A percentile compares a stretch with the other conserved stretches of the same genome.
These are phyloP conservation scores for Noctilio leporinus DNA, from an alignment of 2,113 vertebrate genomes.

Conservation along the genomic window DNA sequence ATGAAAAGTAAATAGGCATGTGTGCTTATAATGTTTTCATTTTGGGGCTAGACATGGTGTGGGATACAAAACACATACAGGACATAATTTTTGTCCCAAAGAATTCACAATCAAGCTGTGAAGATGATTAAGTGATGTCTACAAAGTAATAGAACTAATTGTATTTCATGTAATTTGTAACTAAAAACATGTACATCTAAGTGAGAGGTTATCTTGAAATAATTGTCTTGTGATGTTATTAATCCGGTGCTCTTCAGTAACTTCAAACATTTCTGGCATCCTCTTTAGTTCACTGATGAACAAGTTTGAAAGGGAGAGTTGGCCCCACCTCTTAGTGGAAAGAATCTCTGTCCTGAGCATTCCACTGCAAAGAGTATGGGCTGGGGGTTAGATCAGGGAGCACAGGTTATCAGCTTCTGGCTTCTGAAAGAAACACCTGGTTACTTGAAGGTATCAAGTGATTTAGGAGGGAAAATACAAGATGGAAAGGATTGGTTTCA, in stretches of 20 bases:
- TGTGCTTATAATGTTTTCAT: not conserved
- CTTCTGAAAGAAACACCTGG: slow-evolving; percentile 70
- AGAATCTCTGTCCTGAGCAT: not conserved
- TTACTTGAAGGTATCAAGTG: slow-evolving; percentile 55
- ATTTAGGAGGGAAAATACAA: slow-evolving; percentile 34
- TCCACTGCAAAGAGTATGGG: not conserved
- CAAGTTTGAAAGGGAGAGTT: not conserved
- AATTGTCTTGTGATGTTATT: not conserved
- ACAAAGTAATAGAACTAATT: not conserved
- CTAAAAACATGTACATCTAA: not conserved
- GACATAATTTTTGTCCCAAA: not conserved
- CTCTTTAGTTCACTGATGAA: not conserved
- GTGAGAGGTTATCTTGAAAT: not conserved
- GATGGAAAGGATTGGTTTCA: slow-evolving; percentile 63
- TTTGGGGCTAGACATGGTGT: not conserved
- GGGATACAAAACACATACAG: not conserved
- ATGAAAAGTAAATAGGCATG: not conserved
- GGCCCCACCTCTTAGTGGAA: not conserved
- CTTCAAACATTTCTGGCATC: not conserved
- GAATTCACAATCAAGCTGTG: not conserved
- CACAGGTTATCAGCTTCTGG: slow-evolving; percentile 53
- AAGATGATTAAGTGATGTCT: not conserved
- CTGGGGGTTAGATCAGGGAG: slow-evolving; percentile 2
- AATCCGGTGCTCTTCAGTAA: not conserved
- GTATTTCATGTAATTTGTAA: not conserved